These are phyloP conservation scores for Eupeodes corollae DNA, from an alignment of 1,140 invertebrate species.

Conservation along the genomic window DNA sequence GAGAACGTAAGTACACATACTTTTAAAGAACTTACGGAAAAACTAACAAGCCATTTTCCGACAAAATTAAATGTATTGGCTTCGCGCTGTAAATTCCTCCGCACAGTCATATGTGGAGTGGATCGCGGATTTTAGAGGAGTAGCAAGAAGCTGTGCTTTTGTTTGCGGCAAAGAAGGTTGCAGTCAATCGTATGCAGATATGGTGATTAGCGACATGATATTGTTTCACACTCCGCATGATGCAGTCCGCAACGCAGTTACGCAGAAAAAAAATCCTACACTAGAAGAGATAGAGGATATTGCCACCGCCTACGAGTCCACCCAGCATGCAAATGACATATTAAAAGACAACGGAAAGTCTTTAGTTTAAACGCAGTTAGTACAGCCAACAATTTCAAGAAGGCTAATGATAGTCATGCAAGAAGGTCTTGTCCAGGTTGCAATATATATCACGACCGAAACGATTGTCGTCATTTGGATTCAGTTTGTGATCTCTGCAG, in stretches of 20 bases:
- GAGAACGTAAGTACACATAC: no score
- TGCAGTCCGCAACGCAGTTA: background rate
- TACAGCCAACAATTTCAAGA: background rate
- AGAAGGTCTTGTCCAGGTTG: conserved; percentile 2
- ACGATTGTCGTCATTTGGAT: conserved; percentile 2
- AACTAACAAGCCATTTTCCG: background rate
- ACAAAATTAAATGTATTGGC: background rate
- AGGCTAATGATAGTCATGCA: background rate
- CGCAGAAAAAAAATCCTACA: background rate
- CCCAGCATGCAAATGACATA: background rate
- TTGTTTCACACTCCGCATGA: background rate
- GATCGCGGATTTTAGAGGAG: background rate
- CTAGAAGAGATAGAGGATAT: background rate
- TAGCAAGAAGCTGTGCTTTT: background rate
- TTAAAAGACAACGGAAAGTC: background rate
- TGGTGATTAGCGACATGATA: background rate
- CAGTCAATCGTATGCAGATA: background rate
- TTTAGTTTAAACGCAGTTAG: background rate
- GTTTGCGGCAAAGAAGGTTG: background rate
- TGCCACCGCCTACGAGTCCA: conserved; percentile 1
- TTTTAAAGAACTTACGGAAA: background rate
- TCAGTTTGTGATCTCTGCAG: background rate
- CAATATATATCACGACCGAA: background rate
- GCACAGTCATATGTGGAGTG: background rate
- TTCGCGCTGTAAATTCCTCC: background rate